Conservation (phyloP, 2,888 invertebrate genomes). For the Chymomyza fuscimana region DNA sequence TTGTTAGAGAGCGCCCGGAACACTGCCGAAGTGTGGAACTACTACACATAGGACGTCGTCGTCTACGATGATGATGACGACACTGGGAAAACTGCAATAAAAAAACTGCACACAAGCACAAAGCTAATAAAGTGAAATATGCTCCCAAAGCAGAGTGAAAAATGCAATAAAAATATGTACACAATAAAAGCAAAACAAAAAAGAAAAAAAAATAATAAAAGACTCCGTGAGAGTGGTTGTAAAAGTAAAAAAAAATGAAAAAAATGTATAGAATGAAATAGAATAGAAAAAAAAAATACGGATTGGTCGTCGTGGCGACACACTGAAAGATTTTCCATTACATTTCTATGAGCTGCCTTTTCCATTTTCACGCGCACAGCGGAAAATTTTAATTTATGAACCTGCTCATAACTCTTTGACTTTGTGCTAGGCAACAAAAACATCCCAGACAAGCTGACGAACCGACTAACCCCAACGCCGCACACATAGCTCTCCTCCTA, state of each 20-base stretch:
- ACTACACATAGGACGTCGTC: not conserved
- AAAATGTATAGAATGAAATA: not conserved
- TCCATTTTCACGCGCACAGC: slow-evolving; percentile 21
- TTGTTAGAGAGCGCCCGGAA: not conserved
- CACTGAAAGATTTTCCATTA: slow-evolving; percentile 15
- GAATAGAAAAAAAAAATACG: not conserved
- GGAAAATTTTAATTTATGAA: slow-evolving; percentile 43
- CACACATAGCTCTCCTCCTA: not conserved
- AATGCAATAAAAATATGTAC: slow-evolving; percentile 16
- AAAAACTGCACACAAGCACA: slow-evolving; percentile 9
- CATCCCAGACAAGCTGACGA: not conserved
- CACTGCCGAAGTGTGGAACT: not conserved
- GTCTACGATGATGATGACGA: not conserved
- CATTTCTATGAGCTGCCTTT: not conserved
- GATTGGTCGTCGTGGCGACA: slow-evolving; percentile 14
- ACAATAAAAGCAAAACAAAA: slow-evolving; percentile 3
- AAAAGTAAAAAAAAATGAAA: not conserved
- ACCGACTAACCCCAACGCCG: not conserved
- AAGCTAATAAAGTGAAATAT: slow-evolving; percentile 12
- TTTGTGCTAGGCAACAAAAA: slow-evolving; percentile 23
- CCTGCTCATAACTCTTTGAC: slow-evolving; percentile 46
- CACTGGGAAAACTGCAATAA: slow-evolving; percentile 12
- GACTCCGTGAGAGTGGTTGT: not conserved
- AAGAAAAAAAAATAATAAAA: slow-evolving; percentile 3
- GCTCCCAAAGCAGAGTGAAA: slow-evolving; percentile 11